Percentiles rank a stretch among this genome's conserved stretches.
Conservation (phyloP, 2,797 vertebrate genomes). For the Sebastes taczanowskii region DNA sequence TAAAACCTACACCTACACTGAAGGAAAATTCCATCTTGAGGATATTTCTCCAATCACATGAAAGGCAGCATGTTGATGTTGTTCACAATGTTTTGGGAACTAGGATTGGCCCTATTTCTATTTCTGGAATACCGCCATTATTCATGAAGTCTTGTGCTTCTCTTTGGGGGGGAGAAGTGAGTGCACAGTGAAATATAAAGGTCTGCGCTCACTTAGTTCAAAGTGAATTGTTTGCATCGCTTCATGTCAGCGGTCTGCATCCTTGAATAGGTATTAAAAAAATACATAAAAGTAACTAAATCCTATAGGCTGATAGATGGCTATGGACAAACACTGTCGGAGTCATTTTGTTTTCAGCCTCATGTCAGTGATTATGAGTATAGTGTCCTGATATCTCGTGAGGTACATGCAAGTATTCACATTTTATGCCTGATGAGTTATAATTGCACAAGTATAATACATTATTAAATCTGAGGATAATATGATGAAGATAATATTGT, state of each 20-base stretch:
- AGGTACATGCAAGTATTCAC: neutral
- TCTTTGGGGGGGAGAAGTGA: constrained; percentile 47
- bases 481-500: neutral
- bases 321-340: neutral
- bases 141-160: constrained; percentile 60
- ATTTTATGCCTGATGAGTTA: neutral
- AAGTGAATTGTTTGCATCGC: constrained; percentile 35
- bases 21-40: constrained; percentile 13
- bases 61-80: constrained; percentile 44
- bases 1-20: neutral
- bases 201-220: constrained; percentile 35
- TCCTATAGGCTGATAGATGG: neutral
- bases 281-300: neutral
- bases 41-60: constrained; percentile 23
- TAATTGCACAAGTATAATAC: neutral
- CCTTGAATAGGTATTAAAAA: neutral
- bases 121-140: constrained; percentile 63
- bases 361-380: neutral
- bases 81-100: constrained; percentile 43
- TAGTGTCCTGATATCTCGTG: neutral
- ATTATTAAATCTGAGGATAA: neutral
- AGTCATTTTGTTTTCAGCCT: constrained; percentile 13
- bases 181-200: constrained; percentile 33
- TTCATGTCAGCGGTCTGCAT: constrained; percentile 4
- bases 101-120: constrained; percentile 51